These are phyloP conservation scores for Eufriesea mexicana DNA, from an alignment of 1,140 invertebrate species.

Conservation along the genomic window DNA sequence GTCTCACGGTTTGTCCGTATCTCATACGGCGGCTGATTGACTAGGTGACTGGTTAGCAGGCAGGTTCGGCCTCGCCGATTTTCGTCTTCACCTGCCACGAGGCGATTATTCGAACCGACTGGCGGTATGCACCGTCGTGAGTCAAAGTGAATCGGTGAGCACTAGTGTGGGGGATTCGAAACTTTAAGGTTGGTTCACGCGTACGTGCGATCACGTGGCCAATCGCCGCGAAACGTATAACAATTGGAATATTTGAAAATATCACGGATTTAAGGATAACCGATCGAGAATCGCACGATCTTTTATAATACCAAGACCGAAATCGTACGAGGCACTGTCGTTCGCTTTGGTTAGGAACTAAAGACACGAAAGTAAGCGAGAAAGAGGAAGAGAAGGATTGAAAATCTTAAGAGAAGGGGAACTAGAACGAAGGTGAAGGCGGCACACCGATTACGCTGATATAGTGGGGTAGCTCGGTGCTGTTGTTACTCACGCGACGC, in stretches of 20 bases:
- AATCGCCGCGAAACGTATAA: not conserved
- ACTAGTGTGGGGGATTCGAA: constrained; percentile 12
- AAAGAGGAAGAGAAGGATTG: not conserved
- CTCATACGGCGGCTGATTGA: constrained; percentile 6
- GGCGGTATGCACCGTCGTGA: constrained; percentile 35
- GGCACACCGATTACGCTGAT: not conserved
- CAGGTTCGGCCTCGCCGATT: constrained; percentile 25
- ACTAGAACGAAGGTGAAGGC: constrained; percentile 15
- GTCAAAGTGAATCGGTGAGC: constrained; percentile 26
- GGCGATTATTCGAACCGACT: constrained; percentile 55
- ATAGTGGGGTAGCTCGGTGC: not conserved
- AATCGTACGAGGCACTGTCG: constrained; percentile 45
- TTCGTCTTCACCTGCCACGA: constrained; percentile 44
- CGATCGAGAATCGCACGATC: not conserved
- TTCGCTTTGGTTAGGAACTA: constrained; percentile 1
- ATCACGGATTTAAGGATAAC: not conserved
- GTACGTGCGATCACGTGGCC: constrained; percentile 12
- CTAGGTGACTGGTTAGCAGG: constrained; percentile 3
- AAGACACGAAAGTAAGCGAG: not conserved
- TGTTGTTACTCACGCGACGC: not conserved
- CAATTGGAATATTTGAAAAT: not conserved
- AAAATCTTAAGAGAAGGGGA: not conserved
- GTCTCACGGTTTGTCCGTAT: constrained; percentile 21
- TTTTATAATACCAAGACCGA: not conserved
- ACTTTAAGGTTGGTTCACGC: constrained; percentile 35